Percentiles rank a stretch among this genome's conserved stretches.
Conservation (phyloP, 2,888 invertebrate genomes). For the Spodoptera picta region DNA sequence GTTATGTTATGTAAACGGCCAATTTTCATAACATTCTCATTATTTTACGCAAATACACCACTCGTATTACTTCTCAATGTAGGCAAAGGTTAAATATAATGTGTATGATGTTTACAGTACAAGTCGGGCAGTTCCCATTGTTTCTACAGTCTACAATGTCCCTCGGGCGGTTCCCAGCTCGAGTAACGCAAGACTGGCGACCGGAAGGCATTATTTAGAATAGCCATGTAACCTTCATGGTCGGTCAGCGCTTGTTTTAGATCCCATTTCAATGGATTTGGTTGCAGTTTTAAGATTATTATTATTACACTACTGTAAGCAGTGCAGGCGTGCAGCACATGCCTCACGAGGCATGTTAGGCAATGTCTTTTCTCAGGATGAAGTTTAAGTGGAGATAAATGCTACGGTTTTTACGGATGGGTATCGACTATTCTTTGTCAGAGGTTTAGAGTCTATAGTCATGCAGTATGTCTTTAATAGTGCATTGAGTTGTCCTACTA, state of each 20-base stretch:
- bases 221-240: slow-evolving; percentile 28
- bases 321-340: too few relatives aligned
- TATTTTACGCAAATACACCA: neutral
- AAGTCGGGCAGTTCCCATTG: slow-evolving; percentile 32
- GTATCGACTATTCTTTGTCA: too few relatives aligned
- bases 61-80: slow-evolving; percentile 6
- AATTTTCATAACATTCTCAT: neutral
- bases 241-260: slow-evolving; percentile 17
- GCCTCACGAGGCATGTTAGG: too few relatives aligned
- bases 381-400: too few relatives aligned
- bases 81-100: slow-evolving; percentile 34
- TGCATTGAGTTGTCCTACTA: too few relatives aligned
- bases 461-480: too few relatives aligned
- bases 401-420: too few relatives aligned
- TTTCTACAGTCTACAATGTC: slow-evolving; percentile 19
- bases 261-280: slow-evolving; percentile 12
- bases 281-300: too few relatives aligned
- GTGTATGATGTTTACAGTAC: slow-evolving; percentile 25
- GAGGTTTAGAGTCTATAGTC: too few relatives aligned
- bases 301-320: too few relatives aligned
- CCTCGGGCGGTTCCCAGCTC: slow-evolving; percentile 13
- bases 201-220: slow-evolving; percentile 41
- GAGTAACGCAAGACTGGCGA: slow-evolving; percentile 6
- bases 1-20: too few relatives aligned
- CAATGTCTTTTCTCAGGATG: too few relatives aligned